Evolutionary conservation across 2,113 vertebrate genomes (phyloP).

Genomic region (Bucco capensis): DNA sequence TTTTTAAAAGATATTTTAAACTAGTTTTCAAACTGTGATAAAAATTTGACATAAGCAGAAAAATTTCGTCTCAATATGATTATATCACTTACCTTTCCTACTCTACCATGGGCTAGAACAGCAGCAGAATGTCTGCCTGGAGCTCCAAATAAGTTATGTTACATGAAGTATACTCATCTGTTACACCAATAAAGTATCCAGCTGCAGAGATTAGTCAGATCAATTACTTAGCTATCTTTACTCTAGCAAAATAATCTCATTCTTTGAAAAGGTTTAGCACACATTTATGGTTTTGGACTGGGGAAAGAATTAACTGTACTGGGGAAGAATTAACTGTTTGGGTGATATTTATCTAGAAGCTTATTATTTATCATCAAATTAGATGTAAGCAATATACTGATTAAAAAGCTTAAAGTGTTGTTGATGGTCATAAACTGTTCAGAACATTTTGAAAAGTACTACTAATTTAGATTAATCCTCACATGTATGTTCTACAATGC

Average conservation of each 20-base stretch:
- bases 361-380: neutral
- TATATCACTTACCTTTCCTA: neutral
- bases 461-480: neutral
- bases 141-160: neutral
- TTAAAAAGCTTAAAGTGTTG: neutral
- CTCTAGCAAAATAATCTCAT: neutral
- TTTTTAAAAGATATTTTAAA: neutral
- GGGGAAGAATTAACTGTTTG: neutral
- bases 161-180: neutral
- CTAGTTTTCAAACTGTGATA: neutral
- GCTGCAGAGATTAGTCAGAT: neutral
- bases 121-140: neutral
- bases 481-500: neutral
- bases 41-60: neutral
- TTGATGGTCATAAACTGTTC: neutral
- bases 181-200: neutral
- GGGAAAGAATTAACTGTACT: too few relatives aligned
- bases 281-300: neutral
- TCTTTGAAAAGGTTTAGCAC: neutral
- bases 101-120: neutral
- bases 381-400: neutral
- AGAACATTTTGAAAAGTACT: neutral
- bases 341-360: neutral
- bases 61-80: neutral
- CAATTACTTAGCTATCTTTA: neutral